Evolutionary conservation across 2,113 vertebrate species (phyloP).

Genomic region (Deroptyus accipitrinus): DNA sequence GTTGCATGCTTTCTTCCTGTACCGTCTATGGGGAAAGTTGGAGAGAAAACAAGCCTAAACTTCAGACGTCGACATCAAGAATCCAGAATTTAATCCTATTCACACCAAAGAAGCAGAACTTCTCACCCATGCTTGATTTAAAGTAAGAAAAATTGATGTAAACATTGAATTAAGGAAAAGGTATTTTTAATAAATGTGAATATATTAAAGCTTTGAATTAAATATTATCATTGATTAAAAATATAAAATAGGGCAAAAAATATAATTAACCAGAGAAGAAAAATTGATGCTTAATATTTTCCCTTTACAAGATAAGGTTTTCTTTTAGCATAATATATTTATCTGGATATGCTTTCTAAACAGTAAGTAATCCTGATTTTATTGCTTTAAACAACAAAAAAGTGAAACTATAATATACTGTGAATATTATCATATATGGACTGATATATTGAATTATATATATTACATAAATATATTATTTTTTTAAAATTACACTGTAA

Average conservation of each 20-base stretch:
- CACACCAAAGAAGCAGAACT: neutral
- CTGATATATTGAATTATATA: neutral
- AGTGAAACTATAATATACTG: neutral
- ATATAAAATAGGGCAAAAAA: neutral
- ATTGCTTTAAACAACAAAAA: neutral
- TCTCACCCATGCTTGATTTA: neutral
- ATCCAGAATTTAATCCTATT: neutral
- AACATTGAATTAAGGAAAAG: conserved; percentile 39
- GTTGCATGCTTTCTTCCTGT: neutral
- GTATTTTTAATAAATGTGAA: conserved; percentile 23
- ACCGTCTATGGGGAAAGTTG: neutral
- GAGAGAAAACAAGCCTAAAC: neutral
- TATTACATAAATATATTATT: neutral
- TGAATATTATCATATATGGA: neutral
- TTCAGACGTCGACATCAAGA: neutral
- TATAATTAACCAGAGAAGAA: conserved; percentile 1
- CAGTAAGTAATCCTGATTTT: neutral
- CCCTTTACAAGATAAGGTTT: neutral
- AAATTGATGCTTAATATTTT: neutral
- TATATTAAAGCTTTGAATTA: conserved; percentile 40
- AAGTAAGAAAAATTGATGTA: conserved; percentile 13
- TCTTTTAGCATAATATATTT: neutral
- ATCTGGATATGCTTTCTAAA: neutral
- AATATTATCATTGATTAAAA: conserved; percentile 48
- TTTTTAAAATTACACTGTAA: neutral